phyloP scores from a whole-genome alignment of 1,140 invertebrate species.

The Lamellibrachia luymesi region DNA sequence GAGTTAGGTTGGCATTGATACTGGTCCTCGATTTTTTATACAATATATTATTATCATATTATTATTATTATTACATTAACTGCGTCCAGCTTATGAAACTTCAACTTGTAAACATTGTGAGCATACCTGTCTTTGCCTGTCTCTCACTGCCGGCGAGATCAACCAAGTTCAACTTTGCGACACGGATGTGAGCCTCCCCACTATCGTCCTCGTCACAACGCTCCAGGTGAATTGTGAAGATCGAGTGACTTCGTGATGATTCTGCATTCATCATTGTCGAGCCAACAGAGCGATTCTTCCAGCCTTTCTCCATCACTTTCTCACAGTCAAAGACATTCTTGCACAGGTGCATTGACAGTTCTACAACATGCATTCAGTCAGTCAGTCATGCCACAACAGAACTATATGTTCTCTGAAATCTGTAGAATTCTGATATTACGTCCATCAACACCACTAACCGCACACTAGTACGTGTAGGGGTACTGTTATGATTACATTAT shows the following conservation, averaged over 20 bases:
- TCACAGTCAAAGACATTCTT: slow-evolving; percentile 75
- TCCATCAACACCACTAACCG: too few relatives aligned
- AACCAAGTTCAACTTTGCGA: slow-evolving; percentile 67
- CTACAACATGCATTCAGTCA: slow-evolving; percentile 40
- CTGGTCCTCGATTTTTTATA: too few relatives aligned
- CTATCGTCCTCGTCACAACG: slow-evolving; percentile 64
- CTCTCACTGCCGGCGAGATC: slow-evolving; percentile 73
- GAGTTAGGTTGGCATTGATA: too few relatives aligned
- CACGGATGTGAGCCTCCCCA: slow-evolving; percentile 64
- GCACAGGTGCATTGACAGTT: slow-evolving; percentile 73
- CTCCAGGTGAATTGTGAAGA: slow-evolving; percentile 85
- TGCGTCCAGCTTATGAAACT: neutral
- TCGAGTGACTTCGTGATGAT: slow-evolving; percentile 81
- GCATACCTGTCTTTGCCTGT: slow-evolving; percentile 52
- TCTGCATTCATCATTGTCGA: slow-evolving; percentile 84
- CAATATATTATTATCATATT: slow-evolving; percentile 1
- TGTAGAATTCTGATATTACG: too few relatives aligned
- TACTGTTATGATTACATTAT: too few relatives aligned
- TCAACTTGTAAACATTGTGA: neutral
- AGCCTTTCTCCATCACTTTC: slow-evolving; percentile 72
- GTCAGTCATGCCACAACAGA: too few relatives aligned
- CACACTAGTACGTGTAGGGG: too few relatives aligned
- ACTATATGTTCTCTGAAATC: too few relatives aligned
- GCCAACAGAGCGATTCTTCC: slow-evolving; percentile 72
- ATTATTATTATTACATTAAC: neutral